Evolutionary conservation across 2,113 vertebrate genomes (phyloP).

Genomic region (Anhinga anhinga): DNA sequence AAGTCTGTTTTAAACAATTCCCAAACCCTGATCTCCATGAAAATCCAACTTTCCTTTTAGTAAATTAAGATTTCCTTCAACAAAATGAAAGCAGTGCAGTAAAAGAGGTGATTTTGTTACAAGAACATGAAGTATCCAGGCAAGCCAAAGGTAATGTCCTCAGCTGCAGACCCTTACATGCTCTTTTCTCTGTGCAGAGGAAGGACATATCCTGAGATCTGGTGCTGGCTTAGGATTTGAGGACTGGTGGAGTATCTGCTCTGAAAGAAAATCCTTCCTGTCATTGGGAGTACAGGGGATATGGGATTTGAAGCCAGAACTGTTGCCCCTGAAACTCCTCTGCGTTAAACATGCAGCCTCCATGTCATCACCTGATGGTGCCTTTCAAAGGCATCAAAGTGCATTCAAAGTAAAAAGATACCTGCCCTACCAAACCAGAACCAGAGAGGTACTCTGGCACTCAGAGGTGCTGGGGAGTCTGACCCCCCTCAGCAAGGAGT

Average conservation of each 20-base stretch:
- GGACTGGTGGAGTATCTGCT: neutral
- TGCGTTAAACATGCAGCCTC: neutral
- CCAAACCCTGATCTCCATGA: neutral
- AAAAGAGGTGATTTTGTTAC: neutral
- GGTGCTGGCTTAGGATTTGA: neutral
- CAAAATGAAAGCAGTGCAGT: neutral
- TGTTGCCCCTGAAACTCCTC: neutral
- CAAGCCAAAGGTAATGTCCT: neutral
- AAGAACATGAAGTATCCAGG: neutral
- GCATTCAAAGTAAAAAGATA: neutral
- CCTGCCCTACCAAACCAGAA: neutral
- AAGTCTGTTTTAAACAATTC: neutral
- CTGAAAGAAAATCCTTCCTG: neutral
- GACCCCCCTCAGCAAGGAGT: neutral
- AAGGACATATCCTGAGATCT: neutral
- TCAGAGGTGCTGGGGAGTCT: neutral
- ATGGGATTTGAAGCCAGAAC: neutral
- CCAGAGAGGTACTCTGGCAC: too few species aligned
- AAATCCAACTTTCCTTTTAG: neutral
- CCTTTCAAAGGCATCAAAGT: neutral
- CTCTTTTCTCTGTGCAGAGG: neutral
- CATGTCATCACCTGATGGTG: neutral
- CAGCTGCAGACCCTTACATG: neutral
- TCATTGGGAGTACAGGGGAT: neutral
- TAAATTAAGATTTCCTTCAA: neutral